A percentile compares a stretch with the other conserved stretches of the same genome.
Evolutionary conservation across 2,888 invertebrate genomes (phyloP).

Genomic region (Nephrotoma flavescens): DNA sequence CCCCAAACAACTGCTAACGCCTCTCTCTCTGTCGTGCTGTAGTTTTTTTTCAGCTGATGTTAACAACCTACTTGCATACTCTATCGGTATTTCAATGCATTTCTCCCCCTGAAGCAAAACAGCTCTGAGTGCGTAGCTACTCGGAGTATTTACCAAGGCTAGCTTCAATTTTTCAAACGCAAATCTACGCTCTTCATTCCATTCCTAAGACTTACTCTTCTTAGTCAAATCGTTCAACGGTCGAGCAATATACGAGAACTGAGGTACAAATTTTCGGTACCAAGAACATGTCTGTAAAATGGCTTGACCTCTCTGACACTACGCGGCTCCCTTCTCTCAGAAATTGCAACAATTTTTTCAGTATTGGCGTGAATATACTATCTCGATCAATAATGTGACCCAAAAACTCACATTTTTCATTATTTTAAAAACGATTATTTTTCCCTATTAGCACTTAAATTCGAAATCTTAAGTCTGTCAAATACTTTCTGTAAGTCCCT

Average conservation of each 20-base stretch:
- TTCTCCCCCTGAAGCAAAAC: no score
- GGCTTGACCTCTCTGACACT: slow-evolving; percentile 15
- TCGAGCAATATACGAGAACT: slow-evolving; percentile 15
- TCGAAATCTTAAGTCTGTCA: neutral
- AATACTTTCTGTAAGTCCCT: slow-evolving; percentile 16
- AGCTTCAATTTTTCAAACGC: slow-evolving; percentile 13
- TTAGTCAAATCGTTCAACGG: neutral
- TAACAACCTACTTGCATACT: no score
- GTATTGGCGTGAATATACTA: no score
- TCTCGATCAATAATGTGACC: no score
- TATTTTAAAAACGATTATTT: no score
- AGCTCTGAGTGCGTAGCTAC: no score
- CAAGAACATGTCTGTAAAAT: slow-evolving; percentile 12
- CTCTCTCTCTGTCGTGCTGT: no score
- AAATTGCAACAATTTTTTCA: slow-evolving; percentile 7
- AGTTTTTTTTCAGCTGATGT: no score
- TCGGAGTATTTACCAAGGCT: slow-evolving; percentile 8
- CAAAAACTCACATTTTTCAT: slow-evolving; percentile 10
- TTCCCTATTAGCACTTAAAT: slow-evolving; percentile 13
- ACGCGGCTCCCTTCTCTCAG: slow-evolving; percentile 10
- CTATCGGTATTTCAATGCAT: no score
- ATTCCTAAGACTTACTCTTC: slow-evolving; percentile 16
- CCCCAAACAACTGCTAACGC: no score
- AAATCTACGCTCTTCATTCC: slow-evolving; percentile 13
- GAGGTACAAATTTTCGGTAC: slow-evolving; percentile 20